Percentiles rank a stretch among this genome's conserved stretches.
phyloP scores from a whole-genome alignment of 2,888 invertebrate species.

The Nomada hirtipes region DNA sequence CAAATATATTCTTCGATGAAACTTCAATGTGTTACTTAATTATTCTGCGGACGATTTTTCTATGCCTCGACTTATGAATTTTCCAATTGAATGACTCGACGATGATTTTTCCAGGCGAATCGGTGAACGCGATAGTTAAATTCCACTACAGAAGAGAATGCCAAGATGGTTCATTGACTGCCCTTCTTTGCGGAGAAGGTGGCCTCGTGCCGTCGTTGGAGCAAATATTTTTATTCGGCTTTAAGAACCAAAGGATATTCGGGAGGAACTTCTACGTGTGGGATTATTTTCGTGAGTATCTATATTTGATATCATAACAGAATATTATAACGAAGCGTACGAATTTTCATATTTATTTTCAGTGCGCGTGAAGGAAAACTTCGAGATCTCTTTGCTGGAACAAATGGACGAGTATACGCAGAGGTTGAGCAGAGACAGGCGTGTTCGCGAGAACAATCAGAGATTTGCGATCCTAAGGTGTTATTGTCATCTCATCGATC shows the following conservation, averaged over 20 bases:
- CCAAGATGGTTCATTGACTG: slow-evolving; percentile 93
- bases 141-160: slow-evolving; percentile 96
- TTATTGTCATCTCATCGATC: slow-evolving; percentile 95
- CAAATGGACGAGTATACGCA: slow-evolving; percentile 85
- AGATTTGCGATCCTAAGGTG: slow-evolving; percentile 90
- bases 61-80: too few species aligned
- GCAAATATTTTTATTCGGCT: slow-evolving; percentile 97
- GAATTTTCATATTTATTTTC: slow-evolving; percentile 46
- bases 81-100: too few species aligned
- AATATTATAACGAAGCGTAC: too few species aligned
- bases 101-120: slow-evolving; percentile 88
- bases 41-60: too few species aligned
- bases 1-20: too few species aligned
- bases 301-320: slow-evolving; percentile 46
- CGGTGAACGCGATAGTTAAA: slow-evolving; percentile 98
- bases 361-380: slow-evolving; percentile 93
- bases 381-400: slow-evolving; percentile 90
- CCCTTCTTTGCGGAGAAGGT: slow-evolving; percentile 96
- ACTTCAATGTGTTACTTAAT: too few species aligned
- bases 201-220: slow-evolving; percentile 97
- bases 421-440: slow-evolving; percentile 78
- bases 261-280: slow-evolving; percentile 98
- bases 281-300: slow-evolving; percentile 96
- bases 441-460: slow-evolving; percentile 78
- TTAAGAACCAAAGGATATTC: slow-evolving; percentile 96